Base-by-base conservation (phyloP, 37 sponge, comb jelly and placozoan species). In the Dysidea cf. avara region DNA sequence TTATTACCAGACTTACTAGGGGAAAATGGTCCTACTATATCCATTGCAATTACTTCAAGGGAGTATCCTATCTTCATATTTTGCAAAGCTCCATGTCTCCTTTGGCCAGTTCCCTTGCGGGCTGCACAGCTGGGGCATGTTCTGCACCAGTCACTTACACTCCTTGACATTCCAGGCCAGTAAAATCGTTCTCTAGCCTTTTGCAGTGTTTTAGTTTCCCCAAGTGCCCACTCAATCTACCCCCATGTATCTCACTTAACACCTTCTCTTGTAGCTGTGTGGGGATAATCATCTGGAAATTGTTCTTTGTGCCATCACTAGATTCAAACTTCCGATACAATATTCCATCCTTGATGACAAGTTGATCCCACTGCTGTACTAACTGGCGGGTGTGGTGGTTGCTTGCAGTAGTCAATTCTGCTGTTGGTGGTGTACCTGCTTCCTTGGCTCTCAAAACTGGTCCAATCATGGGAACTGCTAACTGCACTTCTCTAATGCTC, bases 111-210 rank as follows among this genome's bases (percentile, higher is more conserved):
- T 21, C 47, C 7, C 62, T 74, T 74, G 11, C 75, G 18, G 4
- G 61, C 25, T 16, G 61, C 62, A 74, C 62, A 60, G 7, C 17
- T 14, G 2, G 14, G 48, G 26, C 75, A 74, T 18, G 62, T n/a
- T 3, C 31, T 3, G 40, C 62, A 74, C 34, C 31, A 36, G 17
- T 24, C 24, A 18, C 56, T 29, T 22, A 72, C 60, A 72, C 56
- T 22, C 13, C 37, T 31, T 31, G 21, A 38, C 26, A 33, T 33
- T 7, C 77, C 66, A 30, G 77, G 77, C 77, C 77, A 76, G 39
- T 76, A 76, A 37, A 64, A 76, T 32, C 66, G 37, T 51, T 76
- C 38, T 64, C 63, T 64, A 39, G 64, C 39, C 21, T 63, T 63
- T 17, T 61, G 52, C 33, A 63, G 46, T 13, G 53, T 63, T 26